Evolutionary conservation across 53 echinoderm and acorn worm genomes (phyloP).

Genomic region (Henricia sp.): DNA sequence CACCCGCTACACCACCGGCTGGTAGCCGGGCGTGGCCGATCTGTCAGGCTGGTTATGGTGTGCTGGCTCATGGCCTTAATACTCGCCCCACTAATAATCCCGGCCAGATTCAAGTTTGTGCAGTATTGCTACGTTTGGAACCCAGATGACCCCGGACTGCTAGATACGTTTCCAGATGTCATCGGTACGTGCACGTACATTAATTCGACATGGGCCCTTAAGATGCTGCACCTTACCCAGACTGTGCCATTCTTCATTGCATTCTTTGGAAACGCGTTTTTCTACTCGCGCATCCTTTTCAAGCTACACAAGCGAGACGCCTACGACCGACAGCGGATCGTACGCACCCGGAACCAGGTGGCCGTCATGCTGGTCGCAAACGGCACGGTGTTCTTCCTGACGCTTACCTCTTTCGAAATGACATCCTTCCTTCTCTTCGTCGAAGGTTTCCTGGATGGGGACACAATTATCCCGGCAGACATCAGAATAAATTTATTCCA

Average conservation of each 20-base stretch:
- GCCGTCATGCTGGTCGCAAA: conserved; percentile 48
- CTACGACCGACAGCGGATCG: conserved; percentile 11
- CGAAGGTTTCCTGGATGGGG: background rate
- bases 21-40: conserved; percentile 23
- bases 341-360: conserved; percentile 49
- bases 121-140: conserved; percentile 37
- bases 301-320: conserved; percentile 38
- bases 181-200: conserved; percentile 3
- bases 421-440: conserved; percentile 28
- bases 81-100: conserved; percentile 1
- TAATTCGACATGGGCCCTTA: conserved; percentile 1
- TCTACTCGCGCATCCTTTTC: conserved; percentile 46
- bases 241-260: conserved; percentile 48
- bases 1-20: conserved; percentile 46
- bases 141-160: conserved; percentile 3
- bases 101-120: background rate
- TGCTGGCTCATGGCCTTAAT: conserved; percentile 37
- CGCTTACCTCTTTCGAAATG: conserved; percentile 23
- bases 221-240: conserved; percentile 36
- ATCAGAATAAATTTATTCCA: background rate
- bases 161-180: conserved; percentile 7
- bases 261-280: conserved; percentile 42
- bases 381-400: conserved; percentile 43
- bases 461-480: background rate
- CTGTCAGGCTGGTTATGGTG: background rate